phyloP scores from a whole-genome alignment of 2,113 vertebrate species.

The Brevimyrus niger region DNA sequence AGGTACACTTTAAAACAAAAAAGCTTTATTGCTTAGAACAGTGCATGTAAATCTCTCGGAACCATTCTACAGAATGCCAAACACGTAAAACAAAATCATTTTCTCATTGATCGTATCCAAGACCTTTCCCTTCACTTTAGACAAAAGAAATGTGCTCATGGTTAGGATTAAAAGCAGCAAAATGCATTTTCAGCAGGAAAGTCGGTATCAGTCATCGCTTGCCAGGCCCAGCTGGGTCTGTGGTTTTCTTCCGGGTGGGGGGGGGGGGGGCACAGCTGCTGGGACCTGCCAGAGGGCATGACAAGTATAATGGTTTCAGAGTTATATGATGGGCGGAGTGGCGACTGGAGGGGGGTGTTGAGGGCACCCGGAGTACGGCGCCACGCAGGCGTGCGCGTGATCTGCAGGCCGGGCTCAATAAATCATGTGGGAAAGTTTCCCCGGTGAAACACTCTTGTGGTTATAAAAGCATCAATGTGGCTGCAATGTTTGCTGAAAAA shows the following conservation, averaged over 20 bases:
- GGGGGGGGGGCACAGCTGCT: neutral
- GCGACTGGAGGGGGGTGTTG: neutral
- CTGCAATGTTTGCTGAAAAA: neutral
- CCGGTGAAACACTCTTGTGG: neutral
- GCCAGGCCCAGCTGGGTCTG: too few relatives aligned
- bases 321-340: neutral
- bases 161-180: neutral
- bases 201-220: neutral
- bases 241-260: neutral
- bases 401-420: neutral
- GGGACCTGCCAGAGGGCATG: neutral
- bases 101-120: neutral
- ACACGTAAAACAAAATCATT: neutral
- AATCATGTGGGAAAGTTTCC: neutral
- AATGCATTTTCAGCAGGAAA: neutral
- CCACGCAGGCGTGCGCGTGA: neutral
- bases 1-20: neutral
- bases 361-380: neutral
- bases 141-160: neutral
- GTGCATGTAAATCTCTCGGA: neutral
- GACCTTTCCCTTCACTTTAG: neutral
- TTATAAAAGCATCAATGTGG: neutral
- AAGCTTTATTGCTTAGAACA: neutral
- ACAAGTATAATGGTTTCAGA: neutral
- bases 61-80: neutral